These are phyloP conservation scores for Puntigrus tetrazona DNA, from an alignment of 2,113 vertebrate species.

Conservation along the genomic window DNA sequence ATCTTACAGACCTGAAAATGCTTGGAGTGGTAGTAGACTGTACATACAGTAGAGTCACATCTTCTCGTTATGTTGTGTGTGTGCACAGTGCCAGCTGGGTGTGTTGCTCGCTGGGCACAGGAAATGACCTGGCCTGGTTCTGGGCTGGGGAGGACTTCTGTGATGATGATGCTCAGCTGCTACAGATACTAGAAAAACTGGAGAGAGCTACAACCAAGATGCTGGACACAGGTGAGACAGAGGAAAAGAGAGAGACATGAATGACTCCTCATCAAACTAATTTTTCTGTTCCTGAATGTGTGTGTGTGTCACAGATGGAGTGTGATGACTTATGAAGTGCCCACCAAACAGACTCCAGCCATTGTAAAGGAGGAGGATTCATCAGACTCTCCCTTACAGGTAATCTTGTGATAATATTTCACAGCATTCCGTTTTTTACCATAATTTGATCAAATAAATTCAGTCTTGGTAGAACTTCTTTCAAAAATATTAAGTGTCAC, in stretches of 20 bases:
- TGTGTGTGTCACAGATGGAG: slow-evolving; percentile 83
- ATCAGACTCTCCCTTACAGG: slow-evolving; percentile 80
- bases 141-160: slow-evolving; percentile 95
- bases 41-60: neutral
- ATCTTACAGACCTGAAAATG: neutral
- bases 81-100: slow-evolving; percentile 89
- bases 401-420: slow-evolving; percentile 54
- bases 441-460: neutral
- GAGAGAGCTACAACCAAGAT: slow-evolving; percentile 94
- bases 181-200: slow-evolving; percentile 92
- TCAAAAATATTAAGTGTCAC: neutral
- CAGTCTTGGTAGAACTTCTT: neutral
- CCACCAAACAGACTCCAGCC: slow-evolving; percentile 71
- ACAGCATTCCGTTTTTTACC: neutral
- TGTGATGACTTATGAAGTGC: slow-evolving; percentile 88
- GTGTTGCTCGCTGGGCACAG: slow-evolving; percentile 92
- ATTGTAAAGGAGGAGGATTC: slow-evolving; percentile 81
- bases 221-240: slow-evolving; percentile 87
- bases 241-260: neutral
- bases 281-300: neutral
- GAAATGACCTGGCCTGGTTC: slow-evolving; percentile 91
- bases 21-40: neutral
- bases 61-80: slow-evolving; percentile 24
- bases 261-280: neutral
- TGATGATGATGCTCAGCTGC: slow-evolving; percentile 86